These are phyloP conservation scores for Brachyrhaphis roseni DNA, from an alignment of 2,797 vertebrate species.

Conservation along the genomic window DNA sequence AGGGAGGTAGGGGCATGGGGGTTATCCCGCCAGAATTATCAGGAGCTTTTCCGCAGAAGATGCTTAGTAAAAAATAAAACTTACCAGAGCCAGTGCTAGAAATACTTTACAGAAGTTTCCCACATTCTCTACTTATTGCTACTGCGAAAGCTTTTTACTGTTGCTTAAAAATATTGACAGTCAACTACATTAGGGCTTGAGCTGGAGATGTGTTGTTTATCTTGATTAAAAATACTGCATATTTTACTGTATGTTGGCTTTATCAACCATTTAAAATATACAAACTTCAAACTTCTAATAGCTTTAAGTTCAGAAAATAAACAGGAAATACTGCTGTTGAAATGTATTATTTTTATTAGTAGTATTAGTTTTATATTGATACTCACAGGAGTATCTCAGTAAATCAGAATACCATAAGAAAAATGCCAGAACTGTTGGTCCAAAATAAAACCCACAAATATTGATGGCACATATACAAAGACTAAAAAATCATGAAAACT, in stretches of 20 bases:
- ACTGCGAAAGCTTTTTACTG: background rate
- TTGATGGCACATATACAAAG: background rate
- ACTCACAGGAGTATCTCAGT: background rate
- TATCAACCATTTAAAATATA: background rate
- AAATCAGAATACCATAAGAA: background rate
- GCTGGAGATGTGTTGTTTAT: background rate
- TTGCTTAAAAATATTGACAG: background rate
- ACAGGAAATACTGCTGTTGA: background rate
- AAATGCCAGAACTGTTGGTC: background rate
- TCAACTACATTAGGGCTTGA: background rate
- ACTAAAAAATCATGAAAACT: background rate
- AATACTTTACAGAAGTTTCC: background rate
- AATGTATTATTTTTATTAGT: background rate
- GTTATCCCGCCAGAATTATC: slow-evolving; percentile 34
- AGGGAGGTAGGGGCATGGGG: slow-evolving; percentile 1
- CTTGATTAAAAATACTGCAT: background rate
- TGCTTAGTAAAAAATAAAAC: slow-evolving; percentile 1
- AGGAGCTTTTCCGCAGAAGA: slow-evolving; percentile 18
- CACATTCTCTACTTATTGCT: background rate
- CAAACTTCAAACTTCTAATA: background rate
- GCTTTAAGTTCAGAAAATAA: background rate
- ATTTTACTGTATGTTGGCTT: background rate
- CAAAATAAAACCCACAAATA: background rate
- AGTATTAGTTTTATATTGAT: background rate
- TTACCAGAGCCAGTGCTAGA: background rate